Conservation (phyloP, 2,888 invertebrate species). For the Nomada fabriciana region DNA sequence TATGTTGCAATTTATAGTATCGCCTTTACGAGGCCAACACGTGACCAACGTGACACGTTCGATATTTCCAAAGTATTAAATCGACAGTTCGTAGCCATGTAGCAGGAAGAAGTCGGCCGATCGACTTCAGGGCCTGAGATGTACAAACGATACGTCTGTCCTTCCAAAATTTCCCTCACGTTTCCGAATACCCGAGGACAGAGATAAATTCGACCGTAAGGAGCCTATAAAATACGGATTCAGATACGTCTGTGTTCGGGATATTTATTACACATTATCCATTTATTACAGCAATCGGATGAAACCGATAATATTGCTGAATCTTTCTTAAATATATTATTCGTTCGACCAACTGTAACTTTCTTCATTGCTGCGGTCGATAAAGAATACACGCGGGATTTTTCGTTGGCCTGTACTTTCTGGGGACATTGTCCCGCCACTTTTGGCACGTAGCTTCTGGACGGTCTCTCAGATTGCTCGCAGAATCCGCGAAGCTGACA, state of each 20-base stretch:
- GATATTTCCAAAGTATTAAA: slow-evolving; percentile 57
- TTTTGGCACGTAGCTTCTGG: slow-evolving; percentile 22
- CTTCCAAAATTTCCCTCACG: slow-evolving; percentile 34
- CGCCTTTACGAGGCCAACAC: slow-evolving; percentile 70
- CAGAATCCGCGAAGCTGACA: slow-evolving; percentile 30
- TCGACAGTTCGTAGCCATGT: slow-evolving; percentile 49
- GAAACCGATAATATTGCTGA: slow-evolving; percentile 31
- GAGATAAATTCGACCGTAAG: slow-evolving; percentile 40
- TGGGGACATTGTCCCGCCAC: background rate
- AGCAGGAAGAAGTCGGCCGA: slow-evolving; percentile 20
- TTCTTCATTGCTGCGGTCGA: background rate
- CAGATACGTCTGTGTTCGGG: background rate
- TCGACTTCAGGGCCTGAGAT: background rate
- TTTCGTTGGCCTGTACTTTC: background rate
- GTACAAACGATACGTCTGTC: slow-evolving; percentile 3
- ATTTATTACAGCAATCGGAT: background rate
- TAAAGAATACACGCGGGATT: slow-evolving; percentile 1
- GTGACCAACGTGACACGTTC: slow-evolving; percentile 56
- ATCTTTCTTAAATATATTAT: background rate
- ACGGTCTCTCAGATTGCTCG: slow-evolving; percentile 2
- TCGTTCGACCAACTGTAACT: background rate
- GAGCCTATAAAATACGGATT: slow-evolving; percentile 2
- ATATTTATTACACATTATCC: slow-evolving; percentile 28
- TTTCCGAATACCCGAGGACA: slow-evolving; percentile 18
- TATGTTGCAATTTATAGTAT: slow-evolving; percentile 68